Evolutionary conservation across 2,797 vertebrate species (phyloP).

Genomic region (Lithobates pipiens): DNA sequence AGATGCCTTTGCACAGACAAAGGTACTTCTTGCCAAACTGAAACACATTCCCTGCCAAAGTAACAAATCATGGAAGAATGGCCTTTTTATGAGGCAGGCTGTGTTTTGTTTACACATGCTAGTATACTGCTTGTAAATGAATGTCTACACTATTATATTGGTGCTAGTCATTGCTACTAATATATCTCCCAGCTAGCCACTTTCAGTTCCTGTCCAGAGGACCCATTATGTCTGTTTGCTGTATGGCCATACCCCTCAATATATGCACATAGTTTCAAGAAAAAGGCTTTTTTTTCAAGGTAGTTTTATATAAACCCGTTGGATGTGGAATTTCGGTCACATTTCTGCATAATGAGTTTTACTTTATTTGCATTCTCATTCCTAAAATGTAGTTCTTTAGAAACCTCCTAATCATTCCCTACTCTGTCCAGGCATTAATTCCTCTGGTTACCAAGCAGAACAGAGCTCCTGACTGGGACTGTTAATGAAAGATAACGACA

Average conservation of each 20-base stretch:
- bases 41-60: neutral
- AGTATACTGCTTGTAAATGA: neutral
- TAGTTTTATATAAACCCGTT: too few species aligned
- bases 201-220: neutral
- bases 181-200: neutral
- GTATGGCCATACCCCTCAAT: neutral
- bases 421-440: too few species aligned
- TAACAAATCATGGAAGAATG: constrained; percentile 10
- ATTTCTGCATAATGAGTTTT: too few species aligned
- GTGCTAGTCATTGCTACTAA: neutral
- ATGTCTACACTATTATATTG: neutral
- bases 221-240: neutral
- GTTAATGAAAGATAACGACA: too few species aligned
- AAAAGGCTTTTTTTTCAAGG: too few species aligned
- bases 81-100: neutral
- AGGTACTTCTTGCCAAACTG: neutral
- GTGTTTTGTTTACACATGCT: neutral
- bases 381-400: too few species aligned
- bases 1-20: neutral
- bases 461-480: too few species aligned
- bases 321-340: too few species aligned
- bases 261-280: neutral
- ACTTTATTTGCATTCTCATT: too few species aligned
- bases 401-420: too few species aligned
- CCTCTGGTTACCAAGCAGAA: too few species aligned